Conservation (phyloP, 2,797 vertebrate genomes). For the Picus viridis region DNA sequence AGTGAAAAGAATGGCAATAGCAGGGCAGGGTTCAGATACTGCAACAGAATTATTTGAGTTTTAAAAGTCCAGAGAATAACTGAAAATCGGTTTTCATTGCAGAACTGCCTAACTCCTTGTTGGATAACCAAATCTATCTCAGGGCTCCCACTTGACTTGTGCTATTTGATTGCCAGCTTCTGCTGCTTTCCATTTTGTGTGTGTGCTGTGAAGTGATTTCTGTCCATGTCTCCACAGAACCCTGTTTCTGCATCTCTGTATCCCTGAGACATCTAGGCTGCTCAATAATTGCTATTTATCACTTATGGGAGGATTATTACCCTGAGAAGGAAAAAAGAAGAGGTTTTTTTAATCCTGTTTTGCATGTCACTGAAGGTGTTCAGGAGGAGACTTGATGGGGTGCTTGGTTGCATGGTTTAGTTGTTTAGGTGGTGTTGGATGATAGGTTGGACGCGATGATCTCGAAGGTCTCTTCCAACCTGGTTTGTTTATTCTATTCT, state of each 20-base stretch:
- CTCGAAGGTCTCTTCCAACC: no score
- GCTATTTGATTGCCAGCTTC: background rate
- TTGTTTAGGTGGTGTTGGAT: no score
- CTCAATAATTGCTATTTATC: background rate
- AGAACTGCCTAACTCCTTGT: background rate
- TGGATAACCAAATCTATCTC: background rate
- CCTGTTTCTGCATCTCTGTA: background rate
- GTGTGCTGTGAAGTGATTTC: background rate
- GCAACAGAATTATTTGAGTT: conserved; percentile 23
- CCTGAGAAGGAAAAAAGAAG: background rate
- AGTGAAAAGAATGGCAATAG: conserved; percentile 4
- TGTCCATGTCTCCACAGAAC: background rate
- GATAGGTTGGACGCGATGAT: no score
- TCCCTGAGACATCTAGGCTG: background rate
- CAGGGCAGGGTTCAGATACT: background rate
- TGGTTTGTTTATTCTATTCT: no score
- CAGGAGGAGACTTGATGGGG: no score
- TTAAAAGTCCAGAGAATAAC: background rate
- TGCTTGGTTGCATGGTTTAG: no score
- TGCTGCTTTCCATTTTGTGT: background rate
- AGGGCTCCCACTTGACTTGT: background rate
- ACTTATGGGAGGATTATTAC: background rate
- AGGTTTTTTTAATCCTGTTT: background rate
- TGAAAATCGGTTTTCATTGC: background rate
- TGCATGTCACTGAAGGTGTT: background rate